A percentile compares a stretch with the other conserved stretches of the same genome.
Conservation (phyloP, 1,140 invertebrate species). For the Megalonaias nervosa region DNA sequence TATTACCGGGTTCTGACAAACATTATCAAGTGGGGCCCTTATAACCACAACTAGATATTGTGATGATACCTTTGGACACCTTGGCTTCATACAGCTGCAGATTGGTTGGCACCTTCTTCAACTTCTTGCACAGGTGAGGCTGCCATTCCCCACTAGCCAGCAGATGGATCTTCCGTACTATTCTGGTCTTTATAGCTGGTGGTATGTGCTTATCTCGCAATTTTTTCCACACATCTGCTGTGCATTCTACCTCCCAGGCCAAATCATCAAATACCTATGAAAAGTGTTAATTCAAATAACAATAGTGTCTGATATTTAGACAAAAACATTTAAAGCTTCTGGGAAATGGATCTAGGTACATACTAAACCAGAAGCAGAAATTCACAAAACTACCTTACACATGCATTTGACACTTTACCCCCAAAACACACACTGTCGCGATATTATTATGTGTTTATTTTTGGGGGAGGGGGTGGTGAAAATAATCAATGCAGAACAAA, state of each 20-base stretch:
- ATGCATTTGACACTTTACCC: background rate
- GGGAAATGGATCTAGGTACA: background rate
- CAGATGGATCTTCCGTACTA: conserved; percentile 51
- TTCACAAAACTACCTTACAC: no score
- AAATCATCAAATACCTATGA: conserved; percentile 58
- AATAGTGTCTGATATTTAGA: no score
- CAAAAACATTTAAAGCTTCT: background rate
- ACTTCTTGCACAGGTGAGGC: conserved; percentile 43
- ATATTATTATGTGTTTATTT: background rate
- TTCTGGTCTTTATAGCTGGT: conserved; percentile 46
- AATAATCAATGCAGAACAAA: no score
- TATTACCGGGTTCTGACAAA: no score
- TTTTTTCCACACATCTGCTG: conserved; percentile 59
- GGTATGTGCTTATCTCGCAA: conserved; percentile 52
- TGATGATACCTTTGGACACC: conserved; percentile 43
- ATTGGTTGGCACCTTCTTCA: conserved; percentile 44
- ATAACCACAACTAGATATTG: no score
- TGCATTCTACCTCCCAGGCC: conserved; percentile 68
- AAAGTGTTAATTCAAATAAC: conserved; percentile 15
- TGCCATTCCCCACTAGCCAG: conserved; percentile 62
- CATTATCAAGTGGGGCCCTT: no score
- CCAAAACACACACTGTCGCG: background rate
- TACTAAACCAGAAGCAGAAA: background rate
- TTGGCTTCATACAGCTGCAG: conserved; percentile 59
- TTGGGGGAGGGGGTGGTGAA: no score